These are phyloP conservation scores for Mormoops blainvillei DNA, from an alignment of 2,113 vertebrate genomes.

Conservation along the genomic window DNA sequence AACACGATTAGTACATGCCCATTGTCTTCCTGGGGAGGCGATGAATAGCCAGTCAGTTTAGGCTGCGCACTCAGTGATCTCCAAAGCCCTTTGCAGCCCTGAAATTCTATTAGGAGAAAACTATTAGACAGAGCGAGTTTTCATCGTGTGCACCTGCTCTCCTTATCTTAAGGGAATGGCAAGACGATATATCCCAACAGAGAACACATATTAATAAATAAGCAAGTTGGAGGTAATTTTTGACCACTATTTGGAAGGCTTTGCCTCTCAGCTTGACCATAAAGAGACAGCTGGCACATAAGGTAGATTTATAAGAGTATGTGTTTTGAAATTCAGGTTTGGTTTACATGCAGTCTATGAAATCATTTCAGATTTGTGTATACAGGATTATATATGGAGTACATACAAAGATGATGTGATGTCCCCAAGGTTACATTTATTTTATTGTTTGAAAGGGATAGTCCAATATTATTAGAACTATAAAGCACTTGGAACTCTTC, in stretches of 20 bases:
- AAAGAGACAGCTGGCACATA: background rate
- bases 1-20: background rate
- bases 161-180: background rate
- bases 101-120: conserved; percentile 8
- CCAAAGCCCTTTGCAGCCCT: background rate
- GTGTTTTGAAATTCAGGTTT: conserved; percentile 24
- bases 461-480: background rate
- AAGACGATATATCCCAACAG: background rate
- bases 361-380: conserved; percentile 6
- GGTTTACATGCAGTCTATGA: background rate
- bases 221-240: background rate
- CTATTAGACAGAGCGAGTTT: background rate
- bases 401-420: background rate
- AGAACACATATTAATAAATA: background rate
- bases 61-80: background rate
- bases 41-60: background rate
- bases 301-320: background rate
- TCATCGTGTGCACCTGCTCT: background rate
- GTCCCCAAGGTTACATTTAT: background rate
- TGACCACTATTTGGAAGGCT: background rate
- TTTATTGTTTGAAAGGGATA: background rate
- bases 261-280: background rate
- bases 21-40: background rate
- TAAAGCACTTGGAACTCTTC: background rate
- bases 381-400: background rate